Conservation (phyloP, 2,797 vertebrate genomes). For the Loriculus beryllinus region DNA sequence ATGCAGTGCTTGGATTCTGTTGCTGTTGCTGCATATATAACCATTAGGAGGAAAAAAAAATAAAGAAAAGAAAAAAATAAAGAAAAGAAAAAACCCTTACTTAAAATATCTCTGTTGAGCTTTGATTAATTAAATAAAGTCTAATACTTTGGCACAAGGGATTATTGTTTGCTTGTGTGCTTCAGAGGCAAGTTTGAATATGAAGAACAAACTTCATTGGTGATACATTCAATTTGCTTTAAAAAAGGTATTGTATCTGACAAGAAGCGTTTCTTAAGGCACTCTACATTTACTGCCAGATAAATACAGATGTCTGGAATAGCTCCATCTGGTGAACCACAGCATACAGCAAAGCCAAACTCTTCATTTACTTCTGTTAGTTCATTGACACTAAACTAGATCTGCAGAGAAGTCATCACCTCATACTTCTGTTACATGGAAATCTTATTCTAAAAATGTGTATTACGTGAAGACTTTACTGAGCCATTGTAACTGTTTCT, state of each 20-base stretch:
- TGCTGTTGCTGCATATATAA: not conserved
- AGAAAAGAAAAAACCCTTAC: not conserved
- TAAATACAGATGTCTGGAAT: not conserved
- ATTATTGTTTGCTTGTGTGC: constrained; percentile 13
- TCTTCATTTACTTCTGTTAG: not conserved
- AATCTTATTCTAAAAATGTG: not conserved
- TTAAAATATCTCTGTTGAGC: not conserved
- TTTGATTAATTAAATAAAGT: constrained; percentile 27
- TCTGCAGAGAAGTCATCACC: not conserved
- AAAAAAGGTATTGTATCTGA: not conserved
- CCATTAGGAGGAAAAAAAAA: not conserved
- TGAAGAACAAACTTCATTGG: not conserved
- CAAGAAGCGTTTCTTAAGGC: not conserved
- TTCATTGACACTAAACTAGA: not conserved
- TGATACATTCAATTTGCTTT: not conserved
- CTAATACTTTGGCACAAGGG: not conserved
- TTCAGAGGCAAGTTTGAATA: not conserved
- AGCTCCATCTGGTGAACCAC: not conserved
- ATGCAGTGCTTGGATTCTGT: not conserved
- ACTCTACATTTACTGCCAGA: not conserved
- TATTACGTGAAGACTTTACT: not conserved
- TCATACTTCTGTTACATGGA: not conserved
- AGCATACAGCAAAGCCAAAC: not conserved
- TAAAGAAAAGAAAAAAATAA: not conserved
- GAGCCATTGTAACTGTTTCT: not conserved